Percentiles rank a stretch among this genome's conserved stretches.
phyloP scores from a whole-genome alignment of 2,797 vertebrate species.

The Ambastaia sidthimunki region DNA sequence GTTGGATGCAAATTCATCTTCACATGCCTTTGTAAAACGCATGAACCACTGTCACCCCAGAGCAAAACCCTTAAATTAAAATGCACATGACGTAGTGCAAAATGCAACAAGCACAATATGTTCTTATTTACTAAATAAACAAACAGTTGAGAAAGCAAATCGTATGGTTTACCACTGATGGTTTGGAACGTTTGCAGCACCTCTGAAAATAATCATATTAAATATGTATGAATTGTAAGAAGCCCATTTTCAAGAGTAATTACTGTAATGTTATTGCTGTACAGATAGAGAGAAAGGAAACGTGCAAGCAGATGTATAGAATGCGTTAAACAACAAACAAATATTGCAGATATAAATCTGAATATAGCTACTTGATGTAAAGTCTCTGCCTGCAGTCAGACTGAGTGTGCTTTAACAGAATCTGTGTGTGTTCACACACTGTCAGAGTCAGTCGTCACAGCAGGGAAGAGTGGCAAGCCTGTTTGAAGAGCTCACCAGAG shows the following conservation, averaged over 20 bases:
- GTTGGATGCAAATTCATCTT: slow-evolving; percentile 12
- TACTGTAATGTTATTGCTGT: background rate
- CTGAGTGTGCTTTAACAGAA: background rate
- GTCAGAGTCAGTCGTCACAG: no score
- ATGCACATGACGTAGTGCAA: background rate
- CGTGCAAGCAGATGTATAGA: background rate
- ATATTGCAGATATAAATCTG: background rate
- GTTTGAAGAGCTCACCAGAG: no score
- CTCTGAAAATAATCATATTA: background rate
- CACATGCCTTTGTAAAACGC: background rate
- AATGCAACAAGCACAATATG: background rate
- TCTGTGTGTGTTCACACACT: no score
- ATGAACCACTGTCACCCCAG: background rate
- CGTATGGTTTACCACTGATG: background rate
- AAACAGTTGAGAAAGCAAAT: background rate
- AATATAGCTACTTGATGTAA: background rate
- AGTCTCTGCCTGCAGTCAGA: background rate
- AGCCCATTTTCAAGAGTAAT: background rate
- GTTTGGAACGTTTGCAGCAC: background rate
- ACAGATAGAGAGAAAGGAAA: background rate
- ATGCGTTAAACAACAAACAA: background rate
- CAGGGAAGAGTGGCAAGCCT: no score
- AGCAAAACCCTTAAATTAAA: slow-evolving; percentile 1
- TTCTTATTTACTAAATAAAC: background rate
- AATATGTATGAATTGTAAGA: slow-evolving; percentile 6